These are phyloP conservation scores for Agriopis marginaria DNA, from an alignment of 2,888 invertebrate genomes.

Conservation along the genomic window DNA sequence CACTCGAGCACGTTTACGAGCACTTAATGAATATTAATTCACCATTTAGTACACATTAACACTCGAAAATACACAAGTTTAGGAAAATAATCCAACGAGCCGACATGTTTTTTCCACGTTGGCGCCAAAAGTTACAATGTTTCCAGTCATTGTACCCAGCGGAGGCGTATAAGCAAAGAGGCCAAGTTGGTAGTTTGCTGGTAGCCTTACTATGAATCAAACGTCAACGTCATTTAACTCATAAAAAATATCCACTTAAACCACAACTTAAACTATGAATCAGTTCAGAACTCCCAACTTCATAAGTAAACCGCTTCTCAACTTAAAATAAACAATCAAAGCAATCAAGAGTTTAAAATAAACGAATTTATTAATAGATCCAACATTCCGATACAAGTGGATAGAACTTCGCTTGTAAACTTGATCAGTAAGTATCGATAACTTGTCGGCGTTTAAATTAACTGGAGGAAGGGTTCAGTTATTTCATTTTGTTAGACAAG, in stretches of 20 bases:
- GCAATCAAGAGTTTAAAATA: conserved; percentile 27
- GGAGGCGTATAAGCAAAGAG: too few species aligned
- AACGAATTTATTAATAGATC: conserved; percentile 24
- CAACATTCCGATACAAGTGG: conserved; percentile 24
- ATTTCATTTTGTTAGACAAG: background rate
- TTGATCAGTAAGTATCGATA: conserved; percentile 10
- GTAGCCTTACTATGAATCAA: background rate
- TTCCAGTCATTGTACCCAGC: too few species aligned
- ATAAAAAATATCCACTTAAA: too few species aligned
- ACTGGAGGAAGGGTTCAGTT: background rate
- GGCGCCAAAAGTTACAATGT: too few species aligned
- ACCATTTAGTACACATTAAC: too few species aligned
- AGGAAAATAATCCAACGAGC: too few species aligned
- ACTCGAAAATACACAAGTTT: too few species aligned
- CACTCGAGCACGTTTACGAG: too few species aligned
- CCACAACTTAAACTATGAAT: background rate
- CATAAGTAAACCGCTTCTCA: conserved; percentile 12
- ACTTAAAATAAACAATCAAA: conserved; percentile 29
- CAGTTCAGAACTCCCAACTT: background rate
- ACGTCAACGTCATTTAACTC: background rate
- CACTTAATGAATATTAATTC: too few species aligned
- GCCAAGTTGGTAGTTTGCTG: too few species aligned
- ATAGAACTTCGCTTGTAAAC: conserved; percentile 19
- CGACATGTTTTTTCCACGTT: too few species aligned
- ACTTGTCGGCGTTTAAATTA: conserved; percentile 3